A percentile compares a stretch with the other conserved stretches of the same genome.
phyloP scores from a whole-genome alignment of 2,113 vertebrate genomes.

The Tragelaphus imberbis region DNA sequence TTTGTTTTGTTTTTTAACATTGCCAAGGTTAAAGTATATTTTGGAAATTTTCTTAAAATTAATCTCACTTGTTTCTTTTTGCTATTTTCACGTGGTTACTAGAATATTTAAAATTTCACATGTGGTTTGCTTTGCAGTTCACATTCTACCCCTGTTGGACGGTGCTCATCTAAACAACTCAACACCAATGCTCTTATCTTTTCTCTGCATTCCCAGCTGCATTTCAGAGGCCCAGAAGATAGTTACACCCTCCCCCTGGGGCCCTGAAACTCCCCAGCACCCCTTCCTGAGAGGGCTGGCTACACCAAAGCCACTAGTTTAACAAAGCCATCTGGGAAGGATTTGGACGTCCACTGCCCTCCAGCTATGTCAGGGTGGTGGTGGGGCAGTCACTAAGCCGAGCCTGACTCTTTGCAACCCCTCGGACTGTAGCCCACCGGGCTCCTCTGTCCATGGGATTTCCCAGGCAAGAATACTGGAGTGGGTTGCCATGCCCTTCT shows the following conservation, averaged over 20 bases:
- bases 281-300: neutral
- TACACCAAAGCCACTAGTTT: neutral
- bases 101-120: neutral
- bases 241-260: neutral
- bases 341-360: rapidly evolving
- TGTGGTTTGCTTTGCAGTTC: neutral
- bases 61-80: neutral
- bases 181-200: rapidly evolving
- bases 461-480: neutral
- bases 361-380: neutral
- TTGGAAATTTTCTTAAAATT: neutral
- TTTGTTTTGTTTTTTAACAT: neutral
- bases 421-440: neutral
- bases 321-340: no score
- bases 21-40: neutral
- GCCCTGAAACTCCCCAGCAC: neutral
- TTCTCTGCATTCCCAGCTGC: neutral
- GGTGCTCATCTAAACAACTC: neutral
- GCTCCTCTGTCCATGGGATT: neutral
- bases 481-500: neutral
- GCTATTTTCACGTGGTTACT: neutral
- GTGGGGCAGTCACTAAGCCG: rapidly evolving
- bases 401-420: neutral
- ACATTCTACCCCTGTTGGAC: neutral
- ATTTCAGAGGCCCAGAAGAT: neutral